phyloP scores from a whole-genome alignment of 2,113 vertebrate genomes.

The Sinocyclocheilus rhinocerous region DNA sequence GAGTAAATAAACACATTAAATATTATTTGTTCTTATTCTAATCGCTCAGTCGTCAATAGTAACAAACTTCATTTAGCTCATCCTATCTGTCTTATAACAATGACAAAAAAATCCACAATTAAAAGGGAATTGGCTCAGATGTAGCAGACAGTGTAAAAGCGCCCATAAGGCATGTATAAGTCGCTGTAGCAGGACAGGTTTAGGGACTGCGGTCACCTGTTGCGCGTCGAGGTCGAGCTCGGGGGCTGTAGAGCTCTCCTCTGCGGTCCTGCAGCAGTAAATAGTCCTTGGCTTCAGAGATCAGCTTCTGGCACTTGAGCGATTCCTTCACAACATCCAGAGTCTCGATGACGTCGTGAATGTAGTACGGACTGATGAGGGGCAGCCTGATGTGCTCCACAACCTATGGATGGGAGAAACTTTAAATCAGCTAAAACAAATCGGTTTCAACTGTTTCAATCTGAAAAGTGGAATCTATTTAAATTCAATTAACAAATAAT shows the following conservation, averaged over 20 bases:
- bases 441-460: too few relatives aligned
- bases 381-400: slow-evolving; percentile 79
- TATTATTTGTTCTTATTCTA: too few relatives aligned
- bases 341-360: slow-evolving; percentile 79
- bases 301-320: slow-evolving; percentile 76
- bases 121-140: neutral
- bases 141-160: neutral
- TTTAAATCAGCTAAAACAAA: neutral
- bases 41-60: too few relatives aligned
- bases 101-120: neutral
- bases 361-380: slow-evolving; percentile 81
- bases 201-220: slow-evolving; percentile 48
- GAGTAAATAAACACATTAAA: too few relatives aligned
- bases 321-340: slow-evolving; percentile 77
- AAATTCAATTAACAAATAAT: too few relatives aligned
- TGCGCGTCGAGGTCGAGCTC: slow-evolving; percentile 75
- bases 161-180: neutral
- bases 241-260: slow-evolving; percentile 75
- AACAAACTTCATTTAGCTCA: neutral
- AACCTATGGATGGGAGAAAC: slow-evolving; percentile 65
- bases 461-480: too few relatives aligned
- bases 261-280: slow-evolving; percentile 80
- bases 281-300: slow-evolving; percentile 82
- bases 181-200: neutral
- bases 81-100: neutral